Evolutionary conservation across 2,888 invertebrate genomes (phyloP).

Genomic region (Lepidocyrtinus sp.): DNA sequence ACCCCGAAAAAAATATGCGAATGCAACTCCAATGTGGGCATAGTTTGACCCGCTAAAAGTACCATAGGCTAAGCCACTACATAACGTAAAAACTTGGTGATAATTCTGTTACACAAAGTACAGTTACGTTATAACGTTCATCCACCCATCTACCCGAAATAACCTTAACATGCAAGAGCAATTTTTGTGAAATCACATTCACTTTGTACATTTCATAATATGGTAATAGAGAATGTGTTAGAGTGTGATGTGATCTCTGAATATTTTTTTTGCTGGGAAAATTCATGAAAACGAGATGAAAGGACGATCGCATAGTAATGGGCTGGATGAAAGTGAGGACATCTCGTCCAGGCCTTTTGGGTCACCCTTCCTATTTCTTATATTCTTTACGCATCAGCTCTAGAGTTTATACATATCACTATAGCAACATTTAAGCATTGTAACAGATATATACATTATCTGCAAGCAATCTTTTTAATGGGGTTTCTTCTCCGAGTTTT

Average conservation of each 20-base stretch:
- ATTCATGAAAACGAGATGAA: neutral
- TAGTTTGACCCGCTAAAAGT: neutral
- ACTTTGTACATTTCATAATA: neutral
- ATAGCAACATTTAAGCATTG: neutral
- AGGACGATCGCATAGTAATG: no score
- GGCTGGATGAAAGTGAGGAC: neutral
- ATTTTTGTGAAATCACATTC: neutral
- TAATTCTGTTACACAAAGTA: neutral
- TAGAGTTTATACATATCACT: neutral
- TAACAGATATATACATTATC: slow-evolving; percentile 57
- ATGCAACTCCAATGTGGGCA: neutral
- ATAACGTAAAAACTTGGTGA: neutral
- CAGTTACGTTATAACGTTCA: neutral
- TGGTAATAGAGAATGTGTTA: neutral
- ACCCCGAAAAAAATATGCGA: no score
- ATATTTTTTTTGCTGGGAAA: neutral
- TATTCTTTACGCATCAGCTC: neutral
- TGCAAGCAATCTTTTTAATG: slow-evolving; percentile 57
- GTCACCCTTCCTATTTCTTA: neutral
- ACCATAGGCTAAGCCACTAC: neutral
- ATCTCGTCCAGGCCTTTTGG: neutral
- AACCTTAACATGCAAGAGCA: neutral
- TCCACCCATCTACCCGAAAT: neutral
- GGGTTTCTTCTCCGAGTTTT: slow-evolving; percentile 35
- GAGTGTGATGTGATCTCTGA: neutral